Conservation (phyloP, 2,113 vertebrate genomes). For the Lophius piscatorius region DNA sequence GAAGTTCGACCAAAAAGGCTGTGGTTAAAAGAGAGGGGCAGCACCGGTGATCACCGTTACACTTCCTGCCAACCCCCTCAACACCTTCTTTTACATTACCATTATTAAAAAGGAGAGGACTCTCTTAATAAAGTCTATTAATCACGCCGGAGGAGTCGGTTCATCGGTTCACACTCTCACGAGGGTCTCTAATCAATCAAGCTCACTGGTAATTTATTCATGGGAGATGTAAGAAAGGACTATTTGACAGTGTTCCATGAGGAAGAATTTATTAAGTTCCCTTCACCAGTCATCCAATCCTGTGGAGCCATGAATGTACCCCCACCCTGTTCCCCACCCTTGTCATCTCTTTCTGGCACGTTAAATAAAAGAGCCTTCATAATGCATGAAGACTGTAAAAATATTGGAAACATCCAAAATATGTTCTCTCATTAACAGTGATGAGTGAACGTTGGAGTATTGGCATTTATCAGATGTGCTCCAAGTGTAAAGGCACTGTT, state of each 20-base stretch:
- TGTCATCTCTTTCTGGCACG: constrained; percentile 28
- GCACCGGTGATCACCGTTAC: constrained; percentile 67
- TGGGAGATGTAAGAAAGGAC: constrained; percentile 78
- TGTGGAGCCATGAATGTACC: constrained; percentile 45
- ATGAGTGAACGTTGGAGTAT: constrained; percentile 69
- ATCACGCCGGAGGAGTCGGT: constrained; percentile 79
- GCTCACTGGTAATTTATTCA: constrained; percentile 80
- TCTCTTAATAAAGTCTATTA: constrained; percentile 86
- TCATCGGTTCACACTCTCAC: constrained; percentile 76
- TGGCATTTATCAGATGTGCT: constrained; percentile 75
- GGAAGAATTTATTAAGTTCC: constrained; percentile 83
- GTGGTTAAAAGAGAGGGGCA: constrained; percentile 62
- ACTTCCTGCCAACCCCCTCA: constrained; percentile 51
- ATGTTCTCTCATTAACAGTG: constrained; percentile 79
- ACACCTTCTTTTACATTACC: constrained; percentile 77
- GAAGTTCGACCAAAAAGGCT: constrained; percentile 54
- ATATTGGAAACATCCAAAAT: constrained; percentile 78
- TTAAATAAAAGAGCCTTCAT: constrained; percentile 66
- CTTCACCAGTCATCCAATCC: constrained; percentile 68
- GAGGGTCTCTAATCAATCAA: constrained; percentile 82
- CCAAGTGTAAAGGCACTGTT: constrained; percentile 70
- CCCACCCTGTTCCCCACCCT: constrained; percentile 31
- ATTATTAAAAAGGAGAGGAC: constrained; percentile 81
- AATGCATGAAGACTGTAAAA: constrained; percentile 72
- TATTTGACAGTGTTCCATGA: constrained; percentile 83